A percentile compares a stretch with the other conserved stretches of the same genome.
Evolutionary conservation across 2,797 vertebrate species (phyloP).

Genomic region (Helicolenus hilgendorfi): DNA sequence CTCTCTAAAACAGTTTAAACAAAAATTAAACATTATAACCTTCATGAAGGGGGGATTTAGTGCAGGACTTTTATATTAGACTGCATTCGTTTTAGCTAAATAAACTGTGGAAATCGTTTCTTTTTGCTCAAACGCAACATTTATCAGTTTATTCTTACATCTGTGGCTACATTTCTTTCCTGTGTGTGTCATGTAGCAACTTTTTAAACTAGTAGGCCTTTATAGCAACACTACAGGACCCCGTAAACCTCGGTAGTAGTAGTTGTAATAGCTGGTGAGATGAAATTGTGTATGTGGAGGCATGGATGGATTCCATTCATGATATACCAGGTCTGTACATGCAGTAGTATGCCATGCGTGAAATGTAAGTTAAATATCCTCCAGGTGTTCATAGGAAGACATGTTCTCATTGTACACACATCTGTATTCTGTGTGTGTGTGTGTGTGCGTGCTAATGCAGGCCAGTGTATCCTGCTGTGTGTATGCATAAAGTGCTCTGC

Average conservation of each 20-base stretch:
- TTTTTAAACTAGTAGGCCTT: neutral
- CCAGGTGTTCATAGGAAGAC: slow-evolving; percentile 24
- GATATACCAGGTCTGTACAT: slow-evolving; percentile 26
- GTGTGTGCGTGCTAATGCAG: neutral
- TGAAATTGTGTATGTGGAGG: neutral
- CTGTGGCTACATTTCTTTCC: neutral
- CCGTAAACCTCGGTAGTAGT: neutral
- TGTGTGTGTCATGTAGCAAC: neutral
- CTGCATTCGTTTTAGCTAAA: neutral
- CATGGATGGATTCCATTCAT: slow-evolving; percentile 33
- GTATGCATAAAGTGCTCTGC: neutral
- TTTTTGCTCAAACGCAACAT: neutral
- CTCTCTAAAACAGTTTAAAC: neutral
- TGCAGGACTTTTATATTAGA: neutral
- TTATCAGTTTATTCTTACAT: neutral
- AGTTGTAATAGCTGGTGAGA: neutral
- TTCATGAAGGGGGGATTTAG: neutral
- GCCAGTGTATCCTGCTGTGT: slow-evolving; percentile 25
- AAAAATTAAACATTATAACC: neutral
- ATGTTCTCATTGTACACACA: neutral
- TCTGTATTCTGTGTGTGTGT: neutral
- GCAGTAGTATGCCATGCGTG: neutral
- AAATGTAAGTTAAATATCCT: slow-evolving; percentile 33
- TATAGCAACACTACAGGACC: neutral
- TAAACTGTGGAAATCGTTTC: neutral